Percentiles rank a stretch among this genome's conserved stretches.
Conservation (phyloP, 2,888 invertebrate genomes). For the Oithona nana region DNA sequence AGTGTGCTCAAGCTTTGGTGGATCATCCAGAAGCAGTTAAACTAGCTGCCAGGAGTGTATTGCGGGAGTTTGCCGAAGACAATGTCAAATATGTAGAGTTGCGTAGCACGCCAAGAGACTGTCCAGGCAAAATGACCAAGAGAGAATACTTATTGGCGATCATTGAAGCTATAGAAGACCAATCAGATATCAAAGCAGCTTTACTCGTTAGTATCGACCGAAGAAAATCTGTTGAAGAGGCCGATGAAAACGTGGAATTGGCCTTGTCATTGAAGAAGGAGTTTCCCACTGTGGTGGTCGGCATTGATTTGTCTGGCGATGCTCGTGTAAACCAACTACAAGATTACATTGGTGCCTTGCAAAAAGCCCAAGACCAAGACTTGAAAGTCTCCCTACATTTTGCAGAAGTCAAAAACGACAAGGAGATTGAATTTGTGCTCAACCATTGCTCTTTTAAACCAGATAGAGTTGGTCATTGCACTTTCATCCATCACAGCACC, state of each 20-base stretch:
- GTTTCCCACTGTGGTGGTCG: background rate
- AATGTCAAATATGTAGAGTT: background rate
- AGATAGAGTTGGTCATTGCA: slow-evolving; percentile 4
- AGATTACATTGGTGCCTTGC: background rate
- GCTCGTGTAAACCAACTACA: background rate
- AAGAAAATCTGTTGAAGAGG: background rate
- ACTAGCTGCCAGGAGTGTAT: background rate
- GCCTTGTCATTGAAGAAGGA: background rate
- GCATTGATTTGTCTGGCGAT: slow-evolving; percentile 10
- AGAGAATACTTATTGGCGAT: background rate
- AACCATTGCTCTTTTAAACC: background rate
- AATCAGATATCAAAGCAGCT: background rate
- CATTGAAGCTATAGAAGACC: background rate
- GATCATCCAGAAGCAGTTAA: background rate
- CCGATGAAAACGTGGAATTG: background rate
- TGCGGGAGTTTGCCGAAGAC: background rate
- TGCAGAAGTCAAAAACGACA: slow-evolving; percentile 1
- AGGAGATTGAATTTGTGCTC: background rate
- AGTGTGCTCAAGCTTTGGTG: background rate
- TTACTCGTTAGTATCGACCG: background rate
- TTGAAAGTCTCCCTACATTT: slow-evolving; percentile 4
- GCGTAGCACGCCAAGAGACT: background rate
- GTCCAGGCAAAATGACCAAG: background rate
- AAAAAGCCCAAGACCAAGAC: background rate
- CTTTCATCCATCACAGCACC: background rate